phyloP scores from a whole-genome alignment of 2,113 vertebrate species.

The Phoenicopterus ruber region DNA sequence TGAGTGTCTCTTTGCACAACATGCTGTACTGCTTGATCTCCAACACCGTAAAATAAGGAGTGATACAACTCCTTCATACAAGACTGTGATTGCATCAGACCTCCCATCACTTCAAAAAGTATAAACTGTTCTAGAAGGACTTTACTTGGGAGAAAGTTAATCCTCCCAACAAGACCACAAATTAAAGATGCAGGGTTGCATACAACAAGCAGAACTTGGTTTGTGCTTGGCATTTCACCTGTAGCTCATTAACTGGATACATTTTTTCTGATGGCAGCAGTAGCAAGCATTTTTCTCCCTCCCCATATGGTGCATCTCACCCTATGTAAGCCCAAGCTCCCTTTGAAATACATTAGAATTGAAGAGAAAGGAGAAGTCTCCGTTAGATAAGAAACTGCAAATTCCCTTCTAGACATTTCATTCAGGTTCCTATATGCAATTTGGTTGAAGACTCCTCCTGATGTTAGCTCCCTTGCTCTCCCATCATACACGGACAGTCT shows the following conservation, averaged over 20 bases:
- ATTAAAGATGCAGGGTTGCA: background rate
- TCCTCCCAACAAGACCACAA: background rate
- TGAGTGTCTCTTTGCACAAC: background rate
- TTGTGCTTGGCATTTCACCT: background rate
- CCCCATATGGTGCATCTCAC: background rate
- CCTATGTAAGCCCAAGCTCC: background rate
- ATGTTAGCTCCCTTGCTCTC: background rate
- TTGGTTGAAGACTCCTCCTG: background rate
- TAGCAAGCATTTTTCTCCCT: background rate
- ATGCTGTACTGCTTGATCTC: background rate
- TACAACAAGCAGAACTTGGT: background rate
- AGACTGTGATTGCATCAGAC: background rate
- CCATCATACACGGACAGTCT: background rate
- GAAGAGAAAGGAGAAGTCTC: background rate
- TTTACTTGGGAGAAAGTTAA: background rate
- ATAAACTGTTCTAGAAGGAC: background rate
- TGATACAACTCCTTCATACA: background rate
- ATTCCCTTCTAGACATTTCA: background rate
- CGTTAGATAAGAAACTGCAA: background rate
- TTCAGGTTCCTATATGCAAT: background rate
- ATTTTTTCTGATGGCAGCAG: background rate
- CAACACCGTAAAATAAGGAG: background rate
- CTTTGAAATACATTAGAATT: background rate
- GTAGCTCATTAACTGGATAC: background rate
- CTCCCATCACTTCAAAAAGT: background rate